phyloP scores from a whole-genome alignment of 2,797 vertebrate species.

The Hydrophis major region DNA sequence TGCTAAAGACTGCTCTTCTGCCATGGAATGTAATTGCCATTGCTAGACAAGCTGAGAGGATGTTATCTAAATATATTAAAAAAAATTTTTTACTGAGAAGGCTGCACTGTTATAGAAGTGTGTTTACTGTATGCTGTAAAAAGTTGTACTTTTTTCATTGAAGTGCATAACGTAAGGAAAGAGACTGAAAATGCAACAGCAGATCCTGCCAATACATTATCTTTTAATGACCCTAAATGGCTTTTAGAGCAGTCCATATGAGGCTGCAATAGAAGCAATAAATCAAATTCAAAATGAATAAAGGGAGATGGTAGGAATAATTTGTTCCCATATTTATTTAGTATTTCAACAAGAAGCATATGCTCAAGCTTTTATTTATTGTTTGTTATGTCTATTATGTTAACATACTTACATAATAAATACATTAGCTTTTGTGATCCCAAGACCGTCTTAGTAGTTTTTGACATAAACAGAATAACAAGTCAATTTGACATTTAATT shows the following conservation, averaged over 20 bases:
- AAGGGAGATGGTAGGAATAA: not conserved
- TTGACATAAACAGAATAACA: not conserved
- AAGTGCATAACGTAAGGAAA: not conserved
- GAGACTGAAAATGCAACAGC: conserved; percentile 9
- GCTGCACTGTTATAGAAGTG: not conserved
- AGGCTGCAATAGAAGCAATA: not conserved
- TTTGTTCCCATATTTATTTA: not conserved
- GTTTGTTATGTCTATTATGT: not conserved
- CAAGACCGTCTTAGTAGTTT: not conserved
- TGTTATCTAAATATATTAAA: not conserved
- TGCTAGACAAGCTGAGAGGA: not conserved
- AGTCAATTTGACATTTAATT: not conserved
- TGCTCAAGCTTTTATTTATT: not conserved
- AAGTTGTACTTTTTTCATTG: conserved; percentile 14
- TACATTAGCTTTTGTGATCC: not conserved
- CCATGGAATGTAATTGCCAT: not conserved
- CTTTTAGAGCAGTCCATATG: conserved; percentile 7
- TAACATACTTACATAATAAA: not conserved
- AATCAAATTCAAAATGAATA: not conserved
- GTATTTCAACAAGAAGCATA: not conserved
- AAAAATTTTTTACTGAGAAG: not conserved
- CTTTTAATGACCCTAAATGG: conserved; percentile 5
- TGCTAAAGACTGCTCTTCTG: not conserved
- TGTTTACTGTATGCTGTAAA: rapidly evolving
- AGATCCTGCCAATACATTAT: not conserved